Conservation (phyloP, 2,113 vertebrate genomes). For the Cyprinodon brontotheroides region DNA sequence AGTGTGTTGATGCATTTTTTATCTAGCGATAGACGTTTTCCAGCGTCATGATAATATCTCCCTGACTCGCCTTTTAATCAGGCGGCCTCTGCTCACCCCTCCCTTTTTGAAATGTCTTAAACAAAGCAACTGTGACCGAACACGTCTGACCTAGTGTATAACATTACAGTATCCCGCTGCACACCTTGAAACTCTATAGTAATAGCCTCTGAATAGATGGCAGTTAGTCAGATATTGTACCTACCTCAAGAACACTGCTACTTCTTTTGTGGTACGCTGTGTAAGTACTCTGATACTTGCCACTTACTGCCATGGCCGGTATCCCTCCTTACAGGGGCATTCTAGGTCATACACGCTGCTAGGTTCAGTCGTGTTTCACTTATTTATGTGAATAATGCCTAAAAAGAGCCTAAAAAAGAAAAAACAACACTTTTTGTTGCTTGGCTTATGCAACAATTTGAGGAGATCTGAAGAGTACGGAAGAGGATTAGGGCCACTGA, state of each 20-base stretch:
- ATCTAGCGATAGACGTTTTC: constrained; percentile 50
- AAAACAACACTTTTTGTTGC: no score
- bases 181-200: constrained; percentile 67
- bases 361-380: constrained; percentile 34
- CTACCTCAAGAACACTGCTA: constrained; percentile 60
- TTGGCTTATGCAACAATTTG: no score
- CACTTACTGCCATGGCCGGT: constrained; percentile 59
- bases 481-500: no score
- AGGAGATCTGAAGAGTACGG: no score
- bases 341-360: constrained; percentile 21
- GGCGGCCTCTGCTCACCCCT: constrained; percentile 23
- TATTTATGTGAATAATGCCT: neutral
- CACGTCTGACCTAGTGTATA: constrained; percentile 70
- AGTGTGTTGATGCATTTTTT: constrained; percentile 44
- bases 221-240: constrained; percentile 62
- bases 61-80: constrained; percentile 60
- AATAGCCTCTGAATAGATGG: constrained; percentile 46
- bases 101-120: constrained; percentile 66
- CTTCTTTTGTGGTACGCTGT: constrained; percentile 67
- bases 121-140: constrained; percentile 72
- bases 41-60: constrained; percentile 61
- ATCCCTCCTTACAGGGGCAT: constrained; percentile 48
- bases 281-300: constrained; percentile 73
- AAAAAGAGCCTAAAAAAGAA: no score
- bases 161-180: constrained; percentile 67